These are phyloP conservation scores for Drosophila tanythrix DNA, from an alignment of 2,888 invertebrate species.

Conservation along the genomic window DNA sequence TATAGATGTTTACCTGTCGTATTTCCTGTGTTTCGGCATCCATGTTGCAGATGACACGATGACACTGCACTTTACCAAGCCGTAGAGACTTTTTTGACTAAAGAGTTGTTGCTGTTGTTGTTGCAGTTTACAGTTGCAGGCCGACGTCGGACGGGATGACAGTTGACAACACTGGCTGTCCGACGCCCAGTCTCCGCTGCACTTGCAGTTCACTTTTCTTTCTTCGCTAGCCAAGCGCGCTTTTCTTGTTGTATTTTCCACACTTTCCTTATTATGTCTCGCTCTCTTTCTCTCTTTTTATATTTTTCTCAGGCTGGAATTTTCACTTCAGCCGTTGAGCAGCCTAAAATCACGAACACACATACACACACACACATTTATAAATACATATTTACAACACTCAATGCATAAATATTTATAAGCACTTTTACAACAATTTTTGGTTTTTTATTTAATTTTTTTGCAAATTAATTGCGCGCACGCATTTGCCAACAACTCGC, in stretches of 20 bases:
- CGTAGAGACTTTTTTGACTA: conserved; percentile 27
- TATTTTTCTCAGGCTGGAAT: conserved; percentile 54
- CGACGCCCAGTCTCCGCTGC: conserved; percentile 75
- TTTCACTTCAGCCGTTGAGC: conserved; percentile 72
- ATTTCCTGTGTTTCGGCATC: conserved; percentile 84
- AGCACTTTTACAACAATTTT: conserved; percentile 57
- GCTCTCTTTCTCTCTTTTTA: conserved; percentile 32
- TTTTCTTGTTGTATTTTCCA: conserved; percentile 54
- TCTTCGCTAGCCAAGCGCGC: conserved; percentile 56
- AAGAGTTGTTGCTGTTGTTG: conserved; percentile 39
- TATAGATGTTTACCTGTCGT: conserved; percentile 80
- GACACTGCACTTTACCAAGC: conserved; percentile 49
- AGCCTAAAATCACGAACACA: conserved; percentile 66
- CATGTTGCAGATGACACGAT: conserved; percentile 69
- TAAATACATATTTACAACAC: conserved; percentile 35
- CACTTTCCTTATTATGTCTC: conserved; percentile 60
- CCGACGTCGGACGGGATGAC: conserved; percentile 39
- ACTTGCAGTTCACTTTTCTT: conserved; percentile 72
- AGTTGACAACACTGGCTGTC: conserved; percentile 62
- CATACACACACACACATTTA: conserved; percentile 38
- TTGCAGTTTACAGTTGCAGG: conserved; percentile 24
- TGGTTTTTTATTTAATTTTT: conserved; percentile 47
- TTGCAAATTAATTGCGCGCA: conserved; percentile 72
- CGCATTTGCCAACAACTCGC: conserved; percentile 62
- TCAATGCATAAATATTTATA: conserved; percentile 56